phyloP scores from a whole-genome alignment of 2,888 invertebrate genomes.

The Agrochola lota region DNA sequence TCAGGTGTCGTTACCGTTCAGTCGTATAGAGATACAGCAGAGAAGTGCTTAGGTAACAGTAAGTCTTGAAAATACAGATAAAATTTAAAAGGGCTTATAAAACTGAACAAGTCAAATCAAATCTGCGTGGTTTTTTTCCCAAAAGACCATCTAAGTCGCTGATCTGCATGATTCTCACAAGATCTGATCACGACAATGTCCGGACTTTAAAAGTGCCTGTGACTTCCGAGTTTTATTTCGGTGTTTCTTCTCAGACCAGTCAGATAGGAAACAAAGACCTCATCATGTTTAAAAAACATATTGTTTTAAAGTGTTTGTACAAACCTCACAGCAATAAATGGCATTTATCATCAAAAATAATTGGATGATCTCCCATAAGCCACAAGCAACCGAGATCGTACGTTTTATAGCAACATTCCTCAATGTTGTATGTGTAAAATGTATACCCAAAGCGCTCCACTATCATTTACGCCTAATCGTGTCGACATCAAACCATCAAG shows the following conservation, averaged over 20 bases:
- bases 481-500: conserved; percentile 46
- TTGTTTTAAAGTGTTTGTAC: neutral
- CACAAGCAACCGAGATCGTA: neutral
- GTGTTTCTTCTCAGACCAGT: neutral
- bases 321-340: neutral
- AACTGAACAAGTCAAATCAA: neutral
- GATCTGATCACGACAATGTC: neutral
- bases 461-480: conserved; percentile 45
- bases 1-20: neutral
- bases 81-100: neutral
- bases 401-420: neutral
- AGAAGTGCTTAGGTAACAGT: neutral
- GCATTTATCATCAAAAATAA: neutral
- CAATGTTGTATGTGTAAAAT: neutral
- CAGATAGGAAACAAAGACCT: neutral
- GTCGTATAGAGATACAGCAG: neutral
- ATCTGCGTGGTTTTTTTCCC: neutral
- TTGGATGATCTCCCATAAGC: neutral
- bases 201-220: neutral
- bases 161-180: neutral
- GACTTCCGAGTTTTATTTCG: neutral
- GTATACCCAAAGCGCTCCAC: conserved; percentile 7
- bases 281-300: no score
- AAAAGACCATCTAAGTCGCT: neutral
- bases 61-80: neutral